phyloP scores from a whole-genome alignment of 2,888 invertebrate species.

The Catocala fraxini region DNA sequence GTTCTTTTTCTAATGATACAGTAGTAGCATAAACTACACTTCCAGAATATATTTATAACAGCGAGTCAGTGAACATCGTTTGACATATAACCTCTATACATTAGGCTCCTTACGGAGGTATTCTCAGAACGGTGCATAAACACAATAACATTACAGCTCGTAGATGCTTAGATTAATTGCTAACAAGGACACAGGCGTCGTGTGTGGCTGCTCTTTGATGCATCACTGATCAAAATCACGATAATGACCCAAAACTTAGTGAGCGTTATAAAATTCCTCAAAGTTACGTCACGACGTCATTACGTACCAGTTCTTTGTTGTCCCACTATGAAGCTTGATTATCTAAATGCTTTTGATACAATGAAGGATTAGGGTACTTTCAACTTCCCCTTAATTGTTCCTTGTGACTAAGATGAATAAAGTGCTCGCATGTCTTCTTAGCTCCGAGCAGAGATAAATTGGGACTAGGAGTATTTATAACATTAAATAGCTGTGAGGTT shows the following conservation, averaged over 20 bases:
- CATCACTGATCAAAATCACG: constrained; percentile 78
- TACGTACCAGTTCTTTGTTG: constrained; percentile 66
- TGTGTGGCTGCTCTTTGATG: constrained; percentile 80
- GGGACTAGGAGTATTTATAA: constrained; percentile 13
- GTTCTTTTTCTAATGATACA: background rate
- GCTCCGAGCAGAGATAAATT: constrained; percentile 17
- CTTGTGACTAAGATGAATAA: constrained; percentile 60
- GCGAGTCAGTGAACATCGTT: background rate
- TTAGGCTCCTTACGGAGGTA: constrained; percentile 18
- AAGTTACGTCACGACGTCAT: constrained; percentile 78
- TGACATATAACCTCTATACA: constrained; percentile 11
- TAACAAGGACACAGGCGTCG: constrained; percentile 73
- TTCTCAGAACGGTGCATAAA: constrained; percentile 46
- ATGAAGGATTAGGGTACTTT: constrained; percentile 67
- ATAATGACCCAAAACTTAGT: constrained; percentile 76
- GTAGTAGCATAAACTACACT: background rate
- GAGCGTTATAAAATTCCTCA: constrained; percentile 79
- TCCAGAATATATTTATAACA: constrained; percentile 7
- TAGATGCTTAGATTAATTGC: constrained; percentile 75
- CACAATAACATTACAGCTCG: constrained; percentile 56
- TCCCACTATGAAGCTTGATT: constrained; percentile 67
- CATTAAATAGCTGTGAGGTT: constrained; percentile 9
- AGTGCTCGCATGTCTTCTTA: constrained; percentile 44
- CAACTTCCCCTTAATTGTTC: constrained; percentile 70
- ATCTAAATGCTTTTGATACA: constrained; percentile 78